phyloP scores from a whole-genome alignment of 1,140 invertebrate species.

The Rhopalosiphum padi region DNA sequence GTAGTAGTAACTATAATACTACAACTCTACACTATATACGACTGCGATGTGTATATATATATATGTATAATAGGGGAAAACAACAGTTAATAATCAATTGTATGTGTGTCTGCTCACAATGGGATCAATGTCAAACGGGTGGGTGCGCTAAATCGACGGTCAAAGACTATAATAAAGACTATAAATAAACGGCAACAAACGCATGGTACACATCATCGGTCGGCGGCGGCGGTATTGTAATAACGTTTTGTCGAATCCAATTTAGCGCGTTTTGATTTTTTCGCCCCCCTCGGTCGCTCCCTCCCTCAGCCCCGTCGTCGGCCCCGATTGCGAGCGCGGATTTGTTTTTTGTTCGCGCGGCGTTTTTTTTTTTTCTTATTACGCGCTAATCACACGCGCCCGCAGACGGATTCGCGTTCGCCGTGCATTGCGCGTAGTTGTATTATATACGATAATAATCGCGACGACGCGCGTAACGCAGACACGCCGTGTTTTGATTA shows the following conservation, averaged over 20 bases:
- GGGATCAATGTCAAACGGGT: conserved; percentile 57
- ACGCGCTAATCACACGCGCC: background rate
- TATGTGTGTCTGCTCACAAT: conserved; percentile 45
- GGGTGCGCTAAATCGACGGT: conserved; percentile 56
- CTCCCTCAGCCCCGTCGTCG: background rate
- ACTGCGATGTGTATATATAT: background rate
- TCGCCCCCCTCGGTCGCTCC: background rate
- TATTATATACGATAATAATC: no score
- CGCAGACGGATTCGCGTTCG: background rate
- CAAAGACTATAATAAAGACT: conserved; percentile 46
- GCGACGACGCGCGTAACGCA: no score
- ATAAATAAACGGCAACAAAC: conserved; percentile 51
- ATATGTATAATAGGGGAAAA: conserved; percentile 41
- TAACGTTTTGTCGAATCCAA: conserved; percentile 53
- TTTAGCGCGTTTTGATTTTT: conserved; percentile 45
- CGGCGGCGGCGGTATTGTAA: conserved; percentile 35
- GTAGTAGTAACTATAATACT: background rate
- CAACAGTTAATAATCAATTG: conserved; percentile 58
- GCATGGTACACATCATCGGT: conserved; percentile 29
- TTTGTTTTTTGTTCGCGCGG: conserved; percentile 24
- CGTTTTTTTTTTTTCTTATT: no score
- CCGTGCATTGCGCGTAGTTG: no score
- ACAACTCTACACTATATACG: background rate
- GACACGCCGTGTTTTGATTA: no score
- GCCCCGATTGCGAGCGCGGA: background rate